Evolutionary conservation across 1,140 invertebrate genomes (phyloP).

Genomic region (Asobara japonica): DNA sequence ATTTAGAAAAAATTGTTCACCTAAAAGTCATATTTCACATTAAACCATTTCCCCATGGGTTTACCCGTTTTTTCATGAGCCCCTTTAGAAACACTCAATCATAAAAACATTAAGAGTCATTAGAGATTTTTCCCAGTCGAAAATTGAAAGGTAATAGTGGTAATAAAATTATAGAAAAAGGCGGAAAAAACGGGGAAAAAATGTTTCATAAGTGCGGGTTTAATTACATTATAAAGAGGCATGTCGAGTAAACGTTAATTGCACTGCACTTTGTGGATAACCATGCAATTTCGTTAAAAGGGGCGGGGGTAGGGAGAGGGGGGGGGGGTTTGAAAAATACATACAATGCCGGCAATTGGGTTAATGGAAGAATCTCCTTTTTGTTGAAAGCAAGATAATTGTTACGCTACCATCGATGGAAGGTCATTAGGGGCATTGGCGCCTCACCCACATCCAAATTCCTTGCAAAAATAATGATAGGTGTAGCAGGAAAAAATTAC

Average conservation of each 20-base stretch:
- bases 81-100: neutral
- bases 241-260: slow-evolving; percentile 15
- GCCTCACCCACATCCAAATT: neutral
- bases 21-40: neutral
- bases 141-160: neutral
- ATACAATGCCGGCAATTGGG: slow-evolving; percentile 12
- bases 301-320: no score
- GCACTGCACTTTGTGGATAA: slow-evolving; percentile 4
- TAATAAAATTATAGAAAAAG: neutral
- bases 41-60: neutral
- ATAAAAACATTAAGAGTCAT: neutral
- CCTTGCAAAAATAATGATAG: neutral
- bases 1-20: no score
- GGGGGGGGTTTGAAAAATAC: slow-evolving; percentile 5
- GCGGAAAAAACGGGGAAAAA: neutral
- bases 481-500: neutral
- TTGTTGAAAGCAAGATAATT: slow-evolving; percentile 6
- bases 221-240: slow-evolving; percentile 15
- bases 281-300: slow-evolving; percentile 15
- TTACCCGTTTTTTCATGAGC: neutral
- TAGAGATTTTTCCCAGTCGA: neutral
- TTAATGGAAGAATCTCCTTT: slow-evolving; percentile 13
- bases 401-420: neutral
- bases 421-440: neutral
- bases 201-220: neutral